Evolutionary conservation across 2,888 invertebrate species (phyloP), one percentile per base, ranked within the genome.

Genomic region (Eupithecia dodoneata): DNA sequence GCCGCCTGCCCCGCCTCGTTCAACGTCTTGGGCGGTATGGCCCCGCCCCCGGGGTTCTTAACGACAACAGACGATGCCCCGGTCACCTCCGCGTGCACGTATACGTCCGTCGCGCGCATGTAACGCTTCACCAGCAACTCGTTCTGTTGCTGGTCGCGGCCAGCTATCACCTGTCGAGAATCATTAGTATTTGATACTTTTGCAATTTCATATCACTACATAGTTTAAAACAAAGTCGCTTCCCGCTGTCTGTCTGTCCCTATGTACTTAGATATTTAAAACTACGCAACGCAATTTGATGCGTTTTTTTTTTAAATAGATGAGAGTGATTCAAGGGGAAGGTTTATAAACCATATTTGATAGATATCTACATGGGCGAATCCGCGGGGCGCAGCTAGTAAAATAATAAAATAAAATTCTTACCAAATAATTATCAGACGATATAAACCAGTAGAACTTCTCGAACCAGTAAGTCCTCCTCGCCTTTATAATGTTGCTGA

Each of bases 381-480:
- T 30, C 30, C 1, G n/a, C n/a, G n/a, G n/a, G n/a, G n/a, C n/a
- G 30, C 30, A 1, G n/a, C 55, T n/a, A n/a, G 55, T 55, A 41
- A 30, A 30, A 30, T 30, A 30, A 30, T 13, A 13, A 65, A 65
- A 1, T 13, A 9, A 30, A 30, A 30, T 5, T 82, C 88, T 89
- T 76, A 92, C 97, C 86, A 98, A 92, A 92, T 97, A 98, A 90
- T 99, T 99, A 93, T 99, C 99, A 0, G 98, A 98, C 52, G 98
- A 98, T 81, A 99, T 98, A 90, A 99, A 99, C 99, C 99, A 99
- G 90, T 97, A 98, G 94, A 99, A 99, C 93, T 99, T 99, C 94
- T 99, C 99, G 95, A 99, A 99, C 99, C 99, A 99, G 92, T 98
- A 99, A 0, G 98, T 97, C 93, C 99, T 99, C 70, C 99, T 96